Evolutionary conservation across 2,113 vertebrate species (phyloP).

Genomic region (Elgaria multicarinata): DNA sequence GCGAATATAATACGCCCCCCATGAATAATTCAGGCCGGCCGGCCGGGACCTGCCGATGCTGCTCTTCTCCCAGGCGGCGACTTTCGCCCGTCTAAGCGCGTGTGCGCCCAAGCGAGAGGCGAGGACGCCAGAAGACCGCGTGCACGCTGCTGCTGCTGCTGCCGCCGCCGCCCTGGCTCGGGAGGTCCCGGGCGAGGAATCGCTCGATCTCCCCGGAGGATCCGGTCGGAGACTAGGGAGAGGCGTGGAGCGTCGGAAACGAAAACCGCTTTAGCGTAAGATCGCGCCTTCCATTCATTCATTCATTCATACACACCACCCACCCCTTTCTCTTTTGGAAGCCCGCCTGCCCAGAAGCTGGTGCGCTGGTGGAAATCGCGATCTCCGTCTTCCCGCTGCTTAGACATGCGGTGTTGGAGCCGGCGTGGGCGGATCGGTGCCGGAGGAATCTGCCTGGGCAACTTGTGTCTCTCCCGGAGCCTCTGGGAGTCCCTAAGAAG

Average conservation of each 20-base stretch:
- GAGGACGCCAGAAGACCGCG: constrained; percentile 21
- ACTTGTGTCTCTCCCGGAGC: constrained; percentile 66
- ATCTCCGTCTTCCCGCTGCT: constrained; percentile 56
- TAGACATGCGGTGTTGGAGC: constrained; percentile 82
- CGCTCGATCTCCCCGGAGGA: background rate
- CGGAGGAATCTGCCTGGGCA: constrained; percentile 59
- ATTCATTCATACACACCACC: background rate
- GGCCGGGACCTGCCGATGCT: constrained; percentile 75
- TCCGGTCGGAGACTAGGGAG: background rate
- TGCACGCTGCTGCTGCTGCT: constrained; percentile 44
- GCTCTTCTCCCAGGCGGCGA: constrained; percentile 49
- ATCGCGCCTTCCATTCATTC: background rate
- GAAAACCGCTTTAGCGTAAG: constrained; percentile 32
- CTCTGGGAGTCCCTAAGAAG: constrained; percentile 64
- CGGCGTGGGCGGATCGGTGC: constrained; percentile 64
- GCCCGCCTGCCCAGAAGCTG: constrained; percentile 2
- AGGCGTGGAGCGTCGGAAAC: constrained; percentile 41
- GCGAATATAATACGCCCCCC: constrained; percentile 77
- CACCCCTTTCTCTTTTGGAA: constrained; percentile 7
- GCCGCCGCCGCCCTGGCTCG: constrained; percentile 32
- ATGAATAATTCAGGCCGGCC: constrained; percentile 81
- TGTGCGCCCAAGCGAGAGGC: constrained; percentile 24
- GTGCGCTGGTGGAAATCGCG: constrained; percentile 58
- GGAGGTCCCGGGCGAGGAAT: background rate
- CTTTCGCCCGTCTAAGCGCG: constrained; percentile 56